These are phyloP conservation scores for Oedothorax gibbosus DNA, from an alignment of 1,140 invertebrate genomes.

Conservation along the genomic window DNA sequence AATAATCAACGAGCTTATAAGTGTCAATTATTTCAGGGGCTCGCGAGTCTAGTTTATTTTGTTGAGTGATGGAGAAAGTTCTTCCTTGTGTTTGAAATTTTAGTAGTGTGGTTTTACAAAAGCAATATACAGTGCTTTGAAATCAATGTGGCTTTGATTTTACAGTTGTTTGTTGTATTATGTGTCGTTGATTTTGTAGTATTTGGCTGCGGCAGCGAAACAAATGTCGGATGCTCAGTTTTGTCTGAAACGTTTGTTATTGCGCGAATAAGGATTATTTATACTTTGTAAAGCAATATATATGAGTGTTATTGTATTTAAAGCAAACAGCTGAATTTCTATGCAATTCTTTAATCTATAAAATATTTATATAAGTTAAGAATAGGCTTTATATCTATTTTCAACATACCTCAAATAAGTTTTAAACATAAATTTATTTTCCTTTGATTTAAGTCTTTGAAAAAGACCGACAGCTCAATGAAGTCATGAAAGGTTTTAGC, in stretches of 20 bases:
- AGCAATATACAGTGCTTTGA: conserved; percentile 42
- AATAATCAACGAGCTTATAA: conserved; percentile 60
- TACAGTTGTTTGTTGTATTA: conserved; percentile 57
- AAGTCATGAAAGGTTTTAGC: too few relatives aligned
- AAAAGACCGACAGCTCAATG: too few relatives aligned
- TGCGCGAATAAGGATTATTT: conserved; percentile 51
- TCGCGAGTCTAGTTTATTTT: conserved; percentile 46
- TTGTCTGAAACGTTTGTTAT: conserved; percentile 57
- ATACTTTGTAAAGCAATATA: conserved; percentile 57
- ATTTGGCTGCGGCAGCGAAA: conserved; percentile 55
- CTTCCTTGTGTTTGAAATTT: conserved; percentile 55
- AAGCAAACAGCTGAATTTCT: conserved; percentile 51
- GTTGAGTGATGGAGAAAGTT: conserved; percentile 54
- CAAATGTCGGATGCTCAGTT: conserved; percentile 59
- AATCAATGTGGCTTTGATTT: conserved; percentile 48
- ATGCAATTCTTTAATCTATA: conserved; percentile 49
- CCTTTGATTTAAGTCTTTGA: too few relatives aligned
- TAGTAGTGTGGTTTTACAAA: conserved; percentile 55
- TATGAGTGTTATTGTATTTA: conserved; percentile 57
- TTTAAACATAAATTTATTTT: not conserved
- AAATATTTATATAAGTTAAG: conserved; percentile 46
- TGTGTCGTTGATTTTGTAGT: conserved; percentile 59
- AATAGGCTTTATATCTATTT: conserved; percentile 52
- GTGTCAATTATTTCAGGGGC: conserved; percentile 57
- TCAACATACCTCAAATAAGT: conserved; percentile 12